Evolutionary conservation across 2,797 vertebrate species (phyloP).

Genomic region (Sebastes glaucus): DNA sequence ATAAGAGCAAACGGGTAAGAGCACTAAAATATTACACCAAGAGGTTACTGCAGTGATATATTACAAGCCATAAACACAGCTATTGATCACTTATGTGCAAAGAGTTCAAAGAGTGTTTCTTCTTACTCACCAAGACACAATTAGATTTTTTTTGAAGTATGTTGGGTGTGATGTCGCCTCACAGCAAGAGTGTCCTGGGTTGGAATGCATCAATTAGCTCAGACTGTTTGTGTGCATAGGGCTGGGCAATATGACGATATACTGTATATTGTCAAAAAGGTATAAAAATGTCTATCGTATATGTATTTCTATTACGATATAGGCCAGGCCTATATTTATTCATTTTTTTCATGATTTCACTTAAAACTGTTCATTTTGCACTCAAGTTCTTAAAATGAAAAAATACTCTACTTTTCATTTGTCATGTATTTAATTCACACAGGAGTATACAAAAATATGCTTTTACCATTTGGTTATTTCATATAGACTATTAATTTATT

Average conservation of each 20-base stretch:
- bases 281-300: too few species aligned
- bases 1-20: constrained; percentile 18
- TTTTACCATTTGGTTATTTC: too few species aligned
- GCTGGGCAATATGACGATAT: too few species aligned
- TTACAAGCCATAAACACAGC: constrained; percentile 13
- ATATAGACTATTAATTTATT: background rate
- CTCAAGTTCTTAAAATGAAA: background rate
- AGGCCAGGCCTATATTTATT: too few species aligned
- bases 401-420: background rate
- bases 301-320: too few species aligned
- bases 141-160: background rate
- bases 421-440: too few species aligned
- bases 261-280: too few species aligned
- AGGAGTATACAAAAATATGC: too few species aligned
- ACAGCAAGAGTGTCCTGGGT: background rate
- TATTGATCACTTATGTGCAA: constrained; percentile 14
- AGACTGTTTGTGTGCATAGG: background rate
- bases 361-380: too few species aligned
- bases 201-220: background rate
- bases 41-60: constrained; percentile 21
- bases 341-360: too few species aligned
- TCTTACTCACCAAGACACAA: constrained; percentile 1
- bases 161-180: background rate
- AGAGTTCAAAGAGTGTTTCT: background rate
- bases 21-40: constrained; percentile 27